Conservation (phyloP, 2,797 vertebrate species). For the Pipistrellus pipistrellus region DNA sequence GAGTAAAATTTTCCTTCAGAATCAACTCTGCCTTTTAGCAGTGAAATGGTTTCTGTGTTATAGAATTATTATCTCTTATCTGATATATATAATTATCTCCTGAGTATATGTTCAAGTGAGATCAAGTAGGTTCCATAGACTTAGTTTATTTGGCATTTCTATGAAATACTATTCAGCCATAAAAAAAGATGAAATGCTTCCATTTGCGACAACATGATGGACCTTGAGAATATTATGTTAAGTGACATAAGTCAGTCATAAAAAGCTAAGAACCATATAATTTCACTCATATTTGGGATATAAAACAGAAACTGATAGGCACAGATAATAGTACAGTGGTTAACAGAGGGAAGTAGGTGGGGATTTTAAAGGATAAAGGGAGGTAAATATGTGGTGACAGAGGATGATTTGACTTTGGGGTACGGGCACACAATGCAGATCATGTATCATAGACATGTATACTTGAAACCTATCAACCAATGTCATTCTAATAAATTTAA, state of each 20-base stretch:
- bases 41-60: slow-evolving; percentile 4
- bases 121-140: background rate
- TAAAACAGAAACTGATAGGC: background rate
- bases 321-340: background rate
- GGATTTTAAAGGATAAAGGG: background rate
- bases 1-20: background rate
- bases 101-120: background rate
- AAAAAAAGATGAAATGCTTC: background rate
- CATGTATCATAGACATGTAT: background rate
- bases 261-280: background rate
- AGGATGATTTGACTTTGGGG: background rate
- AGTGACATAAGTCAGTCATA: background rate
- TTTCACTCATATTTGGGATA: background rate
- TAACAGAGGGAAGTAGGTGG: background rate
- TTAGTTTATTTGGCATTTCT: background rate
- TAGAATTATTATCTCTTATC: background rate
- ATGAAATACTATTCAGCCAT: background rate
- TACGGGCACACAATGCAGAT: background rate
- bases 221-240: background rate
- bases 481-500: background rate
- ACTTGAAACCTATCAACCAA: background rate
- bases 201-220: background rate
- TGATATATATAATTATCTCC: background rate
- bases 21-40: background rate
- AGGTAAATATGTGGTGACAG: background rate